Evolutionary conservation across 2,113 vertebrate species (phyloP), one percentile per base, ranked within the genome.

Genomic region (Arenaria interpres): DNA sequence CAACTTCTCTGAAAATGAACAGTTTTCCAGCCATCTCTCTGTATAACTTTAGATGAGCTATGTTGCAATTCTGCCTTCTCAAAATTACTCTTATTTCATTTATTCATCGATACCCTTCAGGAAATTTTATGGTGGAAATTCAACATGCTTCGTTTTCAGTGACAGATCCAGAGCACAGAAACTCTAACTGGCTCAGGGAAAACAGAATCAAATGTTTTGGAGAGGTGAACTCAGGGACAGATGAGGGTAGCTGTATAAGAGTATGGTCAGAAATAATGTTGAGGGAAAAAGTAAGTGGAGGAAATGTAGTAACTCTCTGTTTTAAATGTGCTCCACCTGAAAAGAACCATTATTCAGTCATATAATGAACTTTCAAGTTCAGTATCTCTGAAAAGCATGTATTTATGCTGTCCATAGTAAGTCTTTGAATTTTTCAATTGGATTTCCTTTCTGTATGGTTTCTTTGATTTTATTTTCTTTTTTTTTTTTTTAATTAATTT

Each of bases 1-100:
- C 72, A 72, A 7, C 56, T 94, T 69, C 74, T 90, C 83, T 93
- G 69, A 56, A 91, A 64, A 63, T 88, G 45, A 81, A 71, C 59
- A n/a, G 37, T 79, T 93, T 89, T 93, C 81, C 77, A 88, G 48
- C 80, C 57, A 84, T 96, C 18, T 90, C 86, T 95, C 46, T 68
- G 1, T 35, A 16, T 18, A 86, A 74, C 96, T 77, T 28, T 39
- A 66, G 22, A 24, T 72, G 21, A 79, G 10, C 48, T 53, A 2
- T 15, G 5, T 46, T 83, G 78, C 94, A 83, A 81, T 72, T 12
- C 3, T 35, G 43, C n/a, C 35, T 60, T 24, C 33, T 85, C 56
- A 75, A 71, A 78, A 78, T 82, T 33, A n/a, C 22, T 59, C 27
- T 53, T 46, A 14, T 35, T 89, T 88, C 4, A 1, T 48, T 69